Percentiles rank a stretch among this genome's conserved stretches.
Evolutionary conservation across 2,888 invertebrate genomes (phyloP).

Genomic region (Drosophila affinis): DNA sequence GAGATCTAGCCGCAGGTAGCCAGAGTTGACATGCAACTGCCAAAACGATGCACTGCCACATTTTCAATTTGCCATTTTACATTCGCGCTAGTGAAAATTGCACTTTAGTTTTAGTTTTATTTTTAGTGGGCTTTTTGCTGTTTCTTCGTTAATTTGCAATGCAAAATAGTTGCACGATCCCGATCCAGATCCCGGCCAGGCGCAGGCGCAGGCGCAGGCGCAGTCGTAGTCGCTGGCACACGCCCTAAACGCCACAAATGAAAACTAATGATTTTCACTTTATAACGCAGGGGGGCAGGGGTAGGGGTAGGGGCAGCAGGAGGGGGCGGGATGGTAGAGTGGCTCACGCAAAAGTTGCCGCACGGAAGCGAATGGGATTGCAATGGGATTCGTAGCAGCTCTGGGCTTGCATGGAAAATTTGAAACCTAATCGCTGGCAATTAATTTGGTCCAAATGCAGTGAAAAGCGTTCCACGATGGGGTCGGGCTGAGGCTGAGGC

Average conservation of each 20-base stretch:
- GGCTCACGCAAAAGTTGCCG: slow-evolving; percentile 68
- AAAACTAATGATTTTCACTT: slow-evolving; percentile 78
- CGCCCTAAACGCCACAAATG: slow-evolving; percentile 77
- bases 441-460: slow-evolving; percentile 75
- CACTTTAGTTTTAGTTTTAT: slow-evolving; percentile 25
- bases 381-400: slow-evolving; percentile 22
- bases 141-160: slow-evolving; percentile 67
- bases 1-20: too few relatives aligned
- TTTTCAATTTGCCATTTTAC: slow-evolving; percentile 40
- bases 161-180: slow-evolving; percentile 74
- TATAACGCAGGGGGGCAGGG: slow-evolving; percentile 21
- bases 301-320: slow-evolving; percentile 3
- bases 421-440: slow-evolving; percentile 79
- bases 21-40: slow-evolving; percentile 68
- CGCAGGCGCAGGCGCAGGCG: slow-evolving; percentile 16
- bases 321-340: slow-evolving; percentile 19
- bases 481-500: slow-evolving; percentile 16
- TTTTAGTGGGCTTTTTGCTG: slow-evolving; percentile 44
- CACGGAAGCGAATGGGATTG: slow-evolving; percentile 68
- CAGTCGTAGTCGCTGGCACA: slow-evolving; percentile 48
- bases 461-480: slow-evolving; percentile 31
- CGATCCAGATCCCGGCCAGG: slow-evolving; percentile 28
- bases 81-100: slow-evolving; percentile 73
- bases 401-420: slow-evolving; percentile 73
- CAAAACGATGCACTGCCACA: slow-evolving; percentile 48